Base-by-base conservation (phyloP, 1,140 invertebrate species). In the Drosophila kepulauana region DNA sequence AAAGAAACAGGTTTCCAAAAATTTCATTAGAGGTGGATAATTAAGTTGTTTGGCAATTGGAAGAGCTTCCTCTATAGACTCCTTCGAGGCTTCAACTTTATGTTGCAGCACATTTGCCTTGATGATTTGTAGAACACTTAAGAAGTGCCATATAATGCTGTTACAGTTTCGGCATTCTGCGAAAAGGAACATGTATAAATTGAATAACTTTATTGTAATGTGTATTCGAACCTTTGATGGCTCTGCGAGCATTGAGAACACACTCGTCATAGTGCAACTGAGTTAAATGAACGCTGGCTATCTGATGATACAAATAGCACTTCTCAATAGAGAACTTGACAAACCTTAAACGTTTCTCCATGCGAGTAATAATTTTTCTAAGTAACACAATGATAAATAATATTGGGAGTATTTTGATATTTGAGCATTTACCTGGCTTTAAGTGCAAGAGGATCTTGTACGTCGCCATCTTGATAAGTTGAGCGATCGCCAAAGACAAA, bases 261-360 rank as follows among this genome's bases (percentile, higher is more conserved):
- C 87, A 90, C 59, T 92, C 91, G 16, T 89, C 82, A n/a, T 88
- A 81, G 5, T 74, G 81, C 51, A 78, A 64, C n/a, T 91, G 82
- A 0, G 61, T 56, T 28, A 92, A 74, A 20, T 91, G 79, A 0
- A 56, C n/a, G 6, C 70, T 62, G 0, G 82, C 79, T 5, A 92
- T 77, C 46, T 91, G 82, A 20, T 92, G 81, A 5, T 79, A 20
- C 0, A 92, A 15, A 59, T 92, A 92, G 8, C 82, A 92, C 30
- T 91, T 92, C 11, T 92, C 91, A 8, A 92, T 92, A 0, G 86
- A 75, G 49, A 80, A 91, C 48, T 81, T 86, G 3, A 91, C 75
- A 72, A 89, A 92, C 1, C 57, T 15, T 58, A 91, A 74, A 0
- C 91, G 82, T 15, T 65, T 76, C 25, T 92, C 91, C 20, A 92